Percentiles rank a stretch among this genome's conserved stretches.
Evolutionary conservation across 1,140 invertebrate species (phyloP).

Genomic region (Drosophila mauritiana): DNA sequence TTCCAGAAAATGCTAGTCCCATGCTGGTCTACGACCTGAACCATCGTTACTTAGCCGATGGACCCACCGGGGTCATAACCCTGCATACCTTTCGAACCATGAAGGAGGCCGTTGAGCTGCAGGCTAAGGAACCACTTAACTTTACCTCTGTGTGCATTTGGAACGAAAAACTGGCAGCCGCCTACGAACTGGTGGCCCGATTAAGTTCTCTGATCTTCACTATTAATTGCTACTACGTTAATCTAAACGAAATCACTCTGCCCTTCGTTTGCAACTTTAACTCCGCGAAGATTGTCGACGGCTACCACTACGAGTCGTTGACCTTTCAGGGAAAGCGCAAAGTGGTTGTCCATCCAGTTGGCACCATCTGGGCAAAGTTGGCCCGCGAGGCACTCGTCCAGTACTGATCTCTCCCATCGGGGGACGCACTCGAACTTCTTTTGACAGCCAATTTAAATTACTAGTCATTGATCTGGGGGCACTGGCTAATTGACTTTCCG

Average conservation of each 20-base stretch:
- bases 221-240: slow-evolving; percentile 66
- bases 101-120: slow-evolving; percentile 63
- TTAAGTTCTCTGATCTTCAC: slow-evolving; percentile 38
- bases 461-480: slow-evolving; percentile 32
- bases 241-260: slow-evolving; percentile 32
- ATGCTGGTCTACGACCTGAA: slow-evolving; percentile 62
- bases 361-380: slow-evolving; percentile 50
- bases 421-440: background rate
- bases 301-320: slow-evolving; percentile 74
- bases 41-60: slow-evolving; percentile 58
- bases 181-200: slow-evolving; percentile 66
- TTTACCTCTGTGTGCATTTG: slow-evolving; percentile 65
- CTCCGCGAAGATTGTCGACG: slow-evolving; percentile 36
- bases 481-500: slow-evolving; percentile 56
- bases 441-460: slow-evolving; percentile 30
- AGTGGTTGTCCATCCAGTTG: slow-evolving; percentile 68
- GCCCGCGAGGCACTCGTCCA: background rate
- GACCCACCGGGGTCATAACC: slow-evolving; percentile 64
- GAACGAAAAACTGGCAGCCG: slow-evolving; percentile 68
- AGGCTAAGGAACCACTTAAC: slow-evolving; percentile 50
- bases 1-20: slow-evolving; percentile 37
- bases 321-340: slow-evolving; percentile 40
- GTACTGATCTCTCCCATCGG: background rate
- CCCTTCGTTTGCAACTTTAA: slow-evolving; percentile 6
- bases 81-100: slow-evolving; percentile 77